These are phyloP conservation scores for Chironomus tepperi DNA, from an alignment of 1,140 invertebrate species.

Conservation along the genomic window DNA sequence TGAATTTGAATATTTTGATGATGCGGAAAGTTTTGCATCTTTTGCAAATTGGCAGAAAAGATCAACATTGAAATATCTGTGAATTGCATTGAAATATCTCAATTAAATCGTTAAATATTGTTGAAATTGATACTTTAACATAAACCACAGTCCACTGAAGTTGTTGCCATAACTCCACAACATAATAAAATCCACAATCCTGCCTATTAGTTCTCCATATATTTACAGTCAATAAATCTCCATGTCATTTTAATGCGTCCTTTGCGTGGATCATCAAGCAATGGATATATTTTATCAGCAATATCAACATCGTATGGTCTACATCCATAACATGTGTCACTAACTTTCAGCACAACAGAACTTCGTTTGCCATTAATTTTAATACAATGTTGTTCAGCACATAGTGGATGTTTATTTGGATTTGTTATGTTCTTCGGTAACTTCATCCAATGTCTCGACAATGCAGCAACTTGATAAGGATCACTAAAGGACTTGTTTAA, in stretches of 20 bases:
- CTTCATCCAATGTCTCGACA: not conserved
- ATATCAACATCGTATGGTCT: slow-evolving; percentile 10
- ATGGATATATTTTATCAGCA: not conserved
- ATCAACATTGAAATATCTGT: too few relatives aligned
- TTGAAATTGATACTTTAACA: too few relatives aligned
- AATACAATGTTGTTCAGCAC: not conserved
- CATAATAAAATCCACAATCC: too few relatives aligned
- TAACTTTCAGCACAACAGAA: not conserved
- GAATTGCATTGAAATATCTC: too few relatives aligned
- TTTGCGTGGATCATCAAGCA: slow-evolving; percentile 1
- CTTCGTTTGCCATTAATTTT: not conserved
- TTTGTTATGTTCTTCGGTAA: not conserved
- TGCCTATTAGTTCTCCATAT: too few relatives aligned
- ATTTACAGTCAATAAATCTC: not conserved
- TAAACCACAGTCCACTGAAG: too few relatives aligned
- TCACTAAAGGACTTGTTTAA: not conserved
- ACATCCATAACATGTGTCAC: slow-evolving; percentile 21
- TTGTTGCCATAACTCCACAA: too few relatives aligned
- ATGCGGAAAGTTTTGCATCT: too few relatives aligned
- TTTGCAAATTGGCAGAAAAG: too few relatives aligned
- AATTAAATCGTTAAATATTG: too few relatives aligned
- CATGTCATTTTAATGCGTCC: slow-evolving; percentile 15
- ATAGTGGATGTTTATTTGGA: slow-evolving; percentile 16
- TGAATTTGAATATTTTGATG: too few relatives aligned
- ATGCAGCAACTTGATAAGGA: not conserved